These are phyloP conservation scores for Nymphalis urticae DNA, from an alignment of 2,888 invertebrate species.

Conservation along the genomic window DNA sequence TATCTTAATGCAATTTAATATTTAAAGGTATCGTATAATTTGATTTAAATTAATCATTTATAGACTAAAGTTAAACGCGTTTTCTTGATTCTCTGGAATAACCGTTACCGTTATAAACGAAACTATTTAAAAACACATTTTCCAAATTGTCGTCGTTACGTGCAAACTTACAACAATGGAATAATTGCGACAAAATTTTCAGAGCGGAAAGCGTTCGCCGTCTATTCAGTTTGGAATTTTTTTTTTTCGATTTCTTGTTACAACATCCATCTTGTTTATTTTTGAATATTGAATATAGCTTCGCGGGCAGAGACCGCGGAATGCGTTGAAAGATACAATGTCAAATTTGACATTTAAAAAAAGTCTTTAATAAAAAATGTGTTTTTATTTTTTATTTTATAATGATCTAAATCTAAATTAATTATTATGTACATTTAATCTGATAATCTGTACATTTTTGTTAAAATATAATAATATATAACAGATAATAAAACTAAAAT, in stretches of 20 bases:
- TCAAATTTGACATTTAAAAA: constrained; percentile 5
- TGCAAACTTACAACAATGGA: constrained; percentile 14
- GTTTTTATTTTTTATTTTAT: too few relatives aligned
- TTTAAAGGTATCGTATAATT: too few relatives aligned
- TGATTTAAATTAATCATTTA: too few relatives aligned
- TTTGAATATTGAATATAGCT: constrained; percentile 13
- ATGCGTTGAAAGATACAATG: constrained; percentile 15
- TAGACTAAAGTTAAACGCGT: too few relatives aligned
- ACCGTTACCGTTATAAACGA: not conserved
- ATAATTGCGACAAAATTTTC: constrained; percentile 25
- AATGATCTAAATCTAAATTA: too few relatives aligned
- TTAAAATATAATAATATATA: too few relatives aligned
- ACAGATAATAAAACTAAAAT: too few relatives aligned
- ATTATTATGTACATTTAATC: too few relatives aligned
- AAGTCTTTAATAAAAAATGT: too few relatives aligned
- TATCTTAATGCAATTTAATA: too few relatives aligned
- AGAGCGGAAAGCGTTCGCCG: constrained; percentile 20
- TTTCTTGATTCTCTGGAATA: too few relatives aligned
- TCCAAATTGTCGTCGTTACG: not conserved
- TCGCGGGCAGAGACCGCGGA: constrained; percentile 12
- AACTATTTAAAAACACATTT: constrained; percentile 2
- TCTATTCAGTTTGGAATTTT: constrained; percentile 14
- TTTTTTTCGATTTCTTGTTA: constrained; percentile 15
- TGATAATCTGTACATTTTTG: too few relatives aligned
- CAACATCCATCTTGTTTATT: constrained; percentile 13